Percentiles rank a stretch among this genome's conserved stretches.
phyloP scores from a whole-genome alignment of 92 coral and sea anemone genomes.

The Chrysogorgia sp. region DNA sequence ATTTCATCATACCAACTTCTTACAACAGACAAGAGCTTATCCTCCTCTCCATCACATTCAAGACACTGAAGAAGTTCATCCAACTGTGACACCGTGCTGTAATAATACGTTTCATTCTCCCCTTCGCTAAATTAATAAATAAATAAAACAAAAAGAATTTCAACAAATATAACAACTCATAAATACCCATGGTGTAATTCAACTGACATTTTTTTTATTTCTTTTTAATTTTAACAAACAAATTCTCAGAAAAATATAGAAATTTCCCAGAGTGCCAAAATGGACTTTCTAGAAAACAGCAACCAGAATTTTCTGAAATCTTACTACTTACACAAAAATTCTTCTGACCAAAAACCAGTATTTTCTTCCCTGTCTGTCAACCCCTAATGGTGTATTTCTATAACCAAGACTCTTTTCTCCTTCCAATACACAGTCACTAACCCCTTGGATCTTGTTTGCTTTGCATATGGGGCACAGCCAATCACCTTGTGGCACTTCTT shows the following conservation, averaged over 20 bases:
- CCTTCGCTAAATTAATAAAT: conserved; percentile 90
- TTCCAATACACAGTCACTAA: conserved; percentile 79
- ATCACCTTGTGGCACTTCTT: conserved; percentile 98
- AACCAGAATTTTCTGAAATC: neutral
- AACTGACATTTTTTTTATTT: too few relatives aligned
- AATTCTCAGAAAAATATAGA: too few relatives aligned
- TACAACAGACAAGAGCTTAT: conserved; percentile 70
- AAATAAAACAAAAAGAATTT: too few relatives aligned
- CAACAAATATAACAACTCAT: too few relatives aligned
- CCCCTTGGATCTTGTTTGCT: conserved; percentile 87
- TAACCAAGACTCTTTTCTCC: conserved; percentile 89
- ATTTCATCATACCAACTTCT: conserved; percentile 79
- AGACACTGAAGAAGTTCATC: conserved; percentile 77
- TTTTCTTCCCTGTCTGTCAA: conserved; percentile 92
- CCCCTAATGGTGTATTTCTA: conserved; percentile 89
- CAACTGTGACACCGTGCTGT: conserved; percentile 83
- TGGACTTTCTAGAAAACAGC: neutral
- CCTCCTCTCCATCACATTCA: conserved; percentile 90
- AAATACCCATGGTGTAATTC: too few relatives aligned
- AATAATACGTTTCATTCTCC: conserved; percentile 69
- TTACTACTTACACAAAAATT: conserved; percentile 85
- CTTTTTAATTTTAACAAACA: too few relatives aligned
- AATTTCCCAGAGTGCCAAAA: too few relatives aligned
- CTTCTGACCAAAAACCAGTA: conserved; percentile 96
- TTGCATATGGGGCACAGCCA: conserved; percentile 99